These are phyloP conservation scores for Cyprinella venusta DNA, from an alignment of 2,797 vertebrate species.

Conservation along the genomic window DNA sequence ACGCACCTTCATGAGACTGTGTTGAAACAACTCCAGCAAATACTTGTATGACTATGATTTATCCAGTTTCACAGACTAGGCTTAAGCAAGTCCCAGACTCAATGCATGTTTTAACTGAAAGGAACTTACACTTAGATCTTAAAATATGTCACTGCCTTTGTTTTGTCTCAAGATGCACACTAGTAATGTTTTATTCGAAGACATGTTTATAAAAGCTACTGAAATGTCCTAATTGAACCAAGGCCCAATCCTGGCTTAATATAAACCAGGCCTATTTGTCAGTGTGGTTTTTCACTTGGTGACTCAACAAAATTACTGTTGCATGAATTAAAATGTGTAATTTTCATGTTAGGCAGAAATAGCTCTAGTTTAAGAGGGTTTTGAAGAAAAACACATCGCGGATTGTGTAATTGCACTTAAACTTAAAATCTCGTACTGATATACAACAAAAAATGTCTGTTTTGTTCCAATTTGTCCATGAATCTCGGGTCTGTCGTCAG, in stretches of 20 bases:
- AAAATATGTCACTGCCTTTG: too few species aligned
- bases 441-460: not conserved
- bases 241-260: not conserved
- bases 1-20: too few species aligned
- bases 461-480: not conserved
- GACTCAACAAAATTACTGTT: not conserved
- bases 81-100: not conserved
- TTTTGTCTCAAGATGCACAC: too few species aligned
- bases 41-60: not conserved
- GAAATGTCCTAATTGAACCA: too few species aligned
- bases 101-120: not conserved
- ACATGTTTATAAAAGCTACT: too few species aligned
- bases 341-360: not conserved
- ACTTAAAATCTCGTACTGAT: not conserved
- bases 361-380: not conserved
- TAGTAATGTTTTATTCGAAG: too few species aligned
- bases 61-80: not conserved
- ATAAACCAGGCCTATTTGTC: not conserved
- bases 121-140: too few species aligned
- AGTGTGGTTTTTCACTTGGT: not conserved
- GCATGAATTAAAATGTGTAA: not conserved
- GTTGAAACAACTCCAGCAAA: not conserved
- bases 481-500: not conserved
- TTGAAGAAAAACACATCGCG: not conserved
- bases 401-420: not conserved